Evolutionary conservation across 2,797 vertebrate genomes (phyloP).

Genomic region (Enteromius afrohamiltoni): DNA sequence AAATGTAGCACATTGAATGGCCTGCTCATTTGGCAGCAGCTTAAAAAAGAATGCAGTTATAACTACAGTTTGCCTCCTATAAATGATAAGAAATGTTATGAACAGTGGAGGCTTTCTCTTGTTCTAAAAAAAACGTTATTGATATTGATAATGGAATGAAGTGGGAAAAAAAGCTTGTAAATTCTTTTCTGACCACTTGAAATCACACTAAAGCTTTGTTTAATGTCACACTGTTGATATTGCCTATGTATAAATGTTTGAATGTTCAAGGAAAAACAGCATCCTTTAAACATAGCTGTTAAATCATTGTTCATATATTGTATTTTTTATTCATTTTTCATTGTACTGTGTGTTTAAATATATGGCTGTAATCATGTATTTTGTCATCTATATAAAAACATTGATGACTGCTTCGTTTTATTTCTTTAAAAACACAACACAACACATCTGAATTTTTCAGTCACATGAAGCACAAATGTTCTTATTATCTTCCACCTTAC

Average conservation of each 20-base stretch:
- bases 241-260: conserved; percentile 67
- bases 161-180: not conserved
- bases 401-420: conserved; percentile 59
- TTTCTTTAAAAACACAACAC: conserved; percentile 8
- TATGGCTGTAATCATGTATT: conserved; percentile 18
- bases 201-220: conserved; percentile 31
- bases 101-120: not conserved
- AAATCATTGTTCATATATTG: conserved; percentile 30
- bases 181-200: conserved; percentile 3
- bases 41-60: not conserved
- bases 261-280: conserved; percentile 53
- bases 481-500: not conserved
- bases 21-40: not conserved
- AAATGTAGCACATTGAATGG: conserved; percentile 15
- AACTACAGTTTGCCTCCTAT: not conserved
- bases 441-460: not conserved
- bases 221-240: not conserved
- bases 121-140: not conserved
- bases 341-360: conserved; percentile 21
- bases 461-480: too few species aligned
- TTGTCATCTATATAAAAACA: conserved; percentile 54
- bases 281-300: conserved; percentile 17
- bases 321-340: conserved; percentile 13
- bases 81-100: not conserved
- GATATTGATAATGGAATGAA: not conserved